Evolutionary conservation across 1,140 invertebrate species (phyloP), one percentile per base, ranked within the genome.

Genomic region (Sipha flava): DNA sequence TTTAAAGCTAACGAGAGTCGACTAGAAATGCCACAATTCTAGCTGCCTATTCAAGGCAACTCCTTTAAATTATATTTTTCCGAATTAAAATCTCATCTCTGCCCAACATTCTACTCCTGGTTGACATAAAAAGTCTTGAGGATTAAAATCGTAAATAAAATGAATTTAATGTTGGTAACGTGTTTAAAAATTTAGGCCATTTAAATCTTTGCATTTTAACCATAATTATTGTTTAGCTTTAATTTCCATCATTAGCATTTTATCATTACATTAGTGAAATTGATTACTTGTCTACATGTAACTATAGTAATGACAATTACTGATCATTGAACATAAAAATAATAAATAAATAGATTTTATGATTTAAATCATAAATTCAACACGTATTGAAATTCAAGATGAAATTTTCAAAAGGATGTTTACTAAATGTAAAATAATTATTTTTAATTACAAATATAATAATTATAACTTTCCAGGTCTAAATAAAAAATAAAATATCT

Each of bases 101-200:
- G 66, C 43, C 7, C 21, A n/a, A n/a, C 9, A 70, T 29, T 45
- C 3, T 47, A 2, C 23, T 18, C 23, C 29, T 7, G 23, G 40
- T 47, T 18, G 23, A 70, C 26, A n/a, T 9, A 68, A 29, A 47
- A 70, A 29, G 7, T 47, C 16, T 5, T 5, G 23, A 6, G 34
- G 66, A 70, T 70, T 70, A 70, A 45, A 47, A 43, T 47, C 40
- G 66, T 47, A 70, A 70, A 70, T 70, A 70, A 70, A 47, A 47
- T n/a, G 18, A 3, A 47, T 70, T 70, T 47, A 47, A 47, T 45
- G 64, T 68, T 29, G 18, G 16, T 31, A 70, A 29, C 7, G 16
- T 47, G 23, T 31, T 0, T 31, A 29, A 68, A 68, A 68, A n/a
- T 18, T 14, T 23, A 31, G 3, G 40, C 23, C 21, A 16, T 47